Evolutionary conservation across 2,113 vertebrate species (phyloP), one percentile per base, ranked within the genome.

Genomic region (Notothenia rossii): DNA sequence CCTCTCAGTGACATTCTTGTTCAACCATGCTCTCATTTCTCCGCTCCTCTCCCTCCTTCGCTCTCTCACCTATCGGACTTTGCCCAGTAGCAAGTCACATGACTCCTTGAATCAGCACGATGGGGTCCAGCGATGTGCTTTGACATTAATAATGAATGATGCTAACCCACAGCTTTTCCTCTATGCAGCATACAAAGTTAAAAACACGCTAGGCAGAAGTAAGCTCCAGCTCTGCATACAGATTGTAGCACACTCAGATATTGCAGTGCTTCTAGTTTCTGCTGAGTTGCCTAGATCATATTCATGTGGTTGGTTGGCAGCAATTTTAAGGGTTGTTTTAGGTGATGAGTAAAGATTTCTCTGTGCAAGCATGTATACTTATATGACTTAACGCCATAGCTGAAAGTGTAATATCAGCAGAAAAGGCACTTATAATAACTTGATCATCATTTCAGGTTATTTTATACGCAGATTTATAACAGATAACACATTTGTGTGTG

Each of bases 91-190:
- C 59, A 49, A 51, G 69, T 83, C 77, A 81, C 85, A 70, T 71
- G 61, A 77, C 66, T 46, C 45, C 71, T 59, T 58, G 40, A 66
- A 43, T 86, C 79, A 69, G 84, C 90, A 79, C 76, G 33, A 36
- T 59, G 40, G 75, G 58, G 78, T 77, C 82, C 79, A 49, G 56
- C 22, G 50, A 71, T 84, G 77, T 20, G 18, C 81, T 64, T 72
- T 65, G 77, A 74, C 76, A 89, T 88, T 59, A 86, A 91, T 88
- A 79, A 89, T 91, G 67, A 84, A 91, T 83, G 64, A 81, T 67
- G 58, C 78, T n/a, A 79, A 75, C 75, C 71, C 86, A 62, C 59
- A 69, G 69, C 72, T 65, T 65, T 64, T 53, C 61, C 63, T 49
- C 29, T 45, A 14, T 70, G 51, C 66, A 60, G 85, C 67, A 40